Evolutionary conservation across 2,797 vertebrate species (phyloP).

Genomic region (Pantherophis alleghaniensis): DNA sequence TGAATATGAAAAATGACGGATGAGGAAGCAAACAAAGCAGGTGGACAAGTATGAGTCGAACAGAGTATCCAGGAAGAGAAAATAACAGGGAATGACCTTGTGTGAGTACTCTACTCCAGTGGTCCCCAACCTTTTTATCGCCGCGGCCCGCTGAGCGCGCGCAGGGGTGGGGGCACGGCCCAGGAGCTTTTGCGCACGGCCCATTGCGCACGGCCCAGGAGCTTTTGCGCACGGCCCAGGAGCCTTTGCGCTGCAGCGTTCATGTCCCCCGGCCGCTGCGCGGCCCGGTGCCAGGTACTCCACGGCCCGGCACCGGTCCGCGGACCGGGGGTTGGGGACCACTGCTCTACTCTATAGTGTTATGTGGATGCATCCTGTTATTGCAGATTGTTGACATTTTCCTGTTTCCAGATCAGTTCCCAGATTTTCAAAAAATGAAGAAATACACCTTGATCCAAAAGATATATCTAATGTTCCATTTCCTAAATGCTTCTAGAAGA

Average conservation of each 20-base stretch:
- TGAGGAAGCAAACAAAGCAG: neutral
- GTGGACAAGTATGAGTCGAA: neutral
- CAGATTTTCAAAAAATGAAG: conserved; percentile 75
- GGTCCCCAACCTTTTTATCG: too few relatives aligned
- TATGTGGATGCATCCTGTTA: neutral
- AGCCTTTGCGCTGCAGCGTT: too few relatives aligned
- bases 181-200: too few relatives aligned
- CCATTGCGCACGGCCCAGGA: too few relatives aligned
- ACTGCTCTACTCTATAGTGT: neutral
- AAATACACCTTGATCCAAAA: conserved; percentile 80
- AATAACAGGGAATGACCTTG: neutral
- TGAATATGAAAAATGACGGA: neutral
- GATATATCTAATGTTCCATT: conserved; percentile 81
- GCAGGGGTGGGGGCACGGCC: too few relatives aligned
- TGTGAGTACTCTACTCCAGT: neutral
- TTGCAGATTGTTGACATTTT: conserved; percentile 71
- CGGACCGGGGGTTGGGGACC: too few relatives aligned
- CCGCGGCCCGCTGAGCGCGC: too few relatives aligned
- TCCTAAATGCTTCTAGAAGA: conserved; percentile 80
- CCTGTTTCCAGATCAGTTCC: conserved; percentile 76
- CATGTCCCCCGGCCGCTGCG: too few relatives aligned
- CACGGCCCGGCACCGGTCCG: too few relatives aligned
- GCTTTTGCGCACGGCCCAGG: too few relatives aligned
- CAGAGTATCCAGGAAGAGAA: neutral
- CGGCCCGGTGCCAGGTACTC: too few relatives aligned